Evolutionary conservation across 2,888 invertebrate genomes (phyloP), one percentile per base, ranked within the genome.

Genomic region (Ethmia dodecea): DNA sequence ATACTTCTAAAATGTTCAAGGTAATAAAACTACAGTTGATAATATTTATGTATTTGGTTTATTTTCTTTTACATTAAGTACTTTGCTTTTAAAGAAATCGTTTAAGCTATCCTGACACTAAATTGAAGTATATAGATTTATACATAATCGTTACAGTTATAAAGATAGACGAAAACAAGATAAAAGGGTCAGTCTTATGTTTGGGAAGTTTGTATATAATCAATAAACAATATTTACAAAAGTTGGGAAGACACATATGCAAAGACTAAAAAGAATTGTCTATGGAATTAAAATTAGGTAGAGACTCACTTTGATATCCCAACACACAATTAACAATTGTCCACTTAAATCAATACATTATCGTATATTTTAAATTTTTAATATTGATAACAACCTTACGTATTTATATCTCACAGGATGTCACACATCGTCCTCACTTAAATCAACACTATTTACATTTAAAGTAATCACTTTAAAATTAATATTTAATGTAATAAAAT

Each of bases 151-250:
- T 49, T 51, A 58, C 51, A 72, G 60, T 66, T 70, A 76, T 60
- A 78, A 75, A 77, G 71, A 80, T 72, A 70, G 76, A 78, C 60
- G 67, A 81, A 79, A 86, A 79, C 64, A 80, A 84, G 83, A 83
- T 72, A 77, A 80, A 84, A 80, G 84, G 86, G 75, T 86, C 86
- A 86, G 86, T 86, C 86, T 86, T 86, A 84, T 86, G 68, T 81
- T 84, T 83, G 86, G 86, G 83, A 84, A 84, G 78, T 75, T 74
- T 79, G 78, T 83, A 81, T 71, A 80, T 78, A 62, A 66, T 49
- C 57, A 63, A 55, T 75, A 79, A 83, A 77, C 62, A 60, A 79
- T 81, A 83, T 83, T 75, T 84, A 84, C 83, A 84, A 81, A 80
- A 84, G 80, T 73, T 65, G 66, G 84, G 84, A 86, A 86, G 84